Evolutionary conservation across 1,140 invertebrate genomes (phyloP).

Genomic region (Mya arenaria): DNA sequence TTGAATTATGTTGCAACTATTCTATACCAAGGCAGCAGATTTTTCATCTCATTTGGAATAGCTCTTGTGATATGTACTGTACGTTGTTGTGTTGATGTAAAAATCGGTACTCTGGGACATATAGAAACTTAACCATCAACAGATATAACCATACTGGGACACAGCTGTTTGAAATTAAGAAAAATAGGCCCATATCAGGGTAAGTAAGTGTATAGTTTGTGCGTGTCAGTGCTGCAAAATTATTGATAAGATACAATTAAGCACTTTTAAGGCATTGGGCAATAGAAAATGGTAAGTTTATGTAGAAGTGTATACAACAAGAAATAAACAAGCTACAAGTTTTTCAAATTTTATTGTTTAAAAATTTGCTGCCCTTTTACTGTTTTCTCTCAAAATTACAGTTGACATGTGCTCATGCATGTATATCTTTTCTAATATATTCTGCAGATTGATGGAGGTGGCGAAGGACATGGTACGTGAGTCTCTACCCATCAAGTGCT

Average conservation of each 20-base stretch:
- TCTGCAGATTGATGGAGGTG: conserved; percentile 79
- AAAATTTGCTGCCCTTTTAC: no score
- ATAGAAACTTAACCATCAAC: conserved; percentile 47
- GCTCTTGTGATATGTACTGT: no score
- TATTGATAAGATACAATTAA: background rate
- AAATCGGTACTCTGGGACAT: no score
- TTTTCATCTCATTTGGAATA: no score
- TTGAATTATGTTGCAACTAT: no score
- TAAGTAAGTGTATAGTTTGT: conserved; percentile 59
- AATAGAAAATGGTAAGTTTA: background rate
- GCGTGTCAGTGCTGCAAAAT: background rate
- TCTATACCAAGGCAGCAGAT: no score
- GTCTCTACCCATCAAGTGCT: conserved; percentile 81
- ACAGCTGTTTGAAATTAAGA: conserved; percentile 82
- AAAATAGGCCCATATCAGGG: conserved; percentile 79
- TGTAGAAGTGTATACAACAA: background rate
- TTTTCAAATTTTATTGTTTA: no score
- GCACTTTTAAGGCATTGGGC: background rate
- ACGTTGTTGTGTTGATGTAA: no score
- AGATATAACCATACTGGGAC: conserved; percentile 82
- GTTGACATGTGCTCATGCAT: background rate
- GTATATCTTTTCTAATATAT: background rate
- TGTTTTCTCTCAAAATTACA: no score
- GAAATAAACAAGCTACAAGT: no score
- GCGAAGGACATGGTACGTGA: conserved; percentile 81